Evolutionary conservation across 2,113 vertebrate species (phyloP).

Genomic region (Megaleporinus macrocephalus): DNA sequence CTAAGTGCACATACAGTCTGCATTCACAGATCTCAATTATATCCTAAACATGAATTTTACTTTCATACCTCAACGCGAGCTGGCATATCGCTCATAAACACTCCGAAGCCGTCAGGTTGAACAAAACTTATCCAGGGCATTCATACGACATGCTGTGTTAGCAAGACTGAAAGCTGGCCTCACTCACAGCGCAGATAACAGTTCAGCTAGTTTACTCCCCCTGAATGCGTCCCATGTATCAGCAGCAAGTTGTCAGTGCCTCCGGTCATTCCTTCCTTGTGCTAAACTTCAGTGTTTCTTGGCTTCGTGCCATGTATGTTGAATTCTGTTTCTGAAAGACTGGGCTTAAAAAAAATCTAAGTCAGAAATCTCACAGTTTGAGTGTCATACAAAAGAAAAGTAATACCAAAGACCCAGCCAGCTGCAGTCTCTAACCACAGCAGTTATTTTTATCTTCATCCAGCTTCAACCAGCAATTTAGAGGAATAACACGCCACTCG

Average conservation of each 20-base stretch:
- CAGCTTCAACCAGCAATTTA: conserved; percentile 23
- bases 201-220: conserved; percentile 10
- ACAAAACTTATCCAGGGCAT: not conserved
- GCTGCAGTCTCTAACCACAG: not conserved
- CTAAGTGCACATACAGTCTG: not conserved
- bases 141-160: conserved; percentile 5
- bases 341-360: not conserved
- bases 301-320: not conserved
- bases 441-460: conserved; percentile 12
- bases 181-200: conserved; percentile 30
- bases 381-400: not conserved
- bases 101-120: not conserved
- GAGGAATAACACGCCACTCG: not conserved
- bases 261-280: not conserved
- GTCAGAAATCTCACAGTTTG: not conserved
- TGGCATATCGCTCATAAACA: conserved; percentile 13
- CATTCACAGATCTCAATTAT: not conserved
- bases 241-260: not conserved
- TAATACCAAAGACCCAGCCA: not conserved
- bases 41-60: not conserved
- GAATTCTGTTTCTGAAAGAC: not conserved
- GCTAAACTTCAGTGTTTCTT: not conserved
- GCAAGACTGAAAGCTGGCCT: conserved; percentile 7
- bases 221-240: not conserved
- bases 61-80: conserved; percentile 16